These are phyloP conservation scores for Taeniopygia guttata DNA, from an alignment of 2,797 vertebrate species.

Conservation along the genomic window DNA sequence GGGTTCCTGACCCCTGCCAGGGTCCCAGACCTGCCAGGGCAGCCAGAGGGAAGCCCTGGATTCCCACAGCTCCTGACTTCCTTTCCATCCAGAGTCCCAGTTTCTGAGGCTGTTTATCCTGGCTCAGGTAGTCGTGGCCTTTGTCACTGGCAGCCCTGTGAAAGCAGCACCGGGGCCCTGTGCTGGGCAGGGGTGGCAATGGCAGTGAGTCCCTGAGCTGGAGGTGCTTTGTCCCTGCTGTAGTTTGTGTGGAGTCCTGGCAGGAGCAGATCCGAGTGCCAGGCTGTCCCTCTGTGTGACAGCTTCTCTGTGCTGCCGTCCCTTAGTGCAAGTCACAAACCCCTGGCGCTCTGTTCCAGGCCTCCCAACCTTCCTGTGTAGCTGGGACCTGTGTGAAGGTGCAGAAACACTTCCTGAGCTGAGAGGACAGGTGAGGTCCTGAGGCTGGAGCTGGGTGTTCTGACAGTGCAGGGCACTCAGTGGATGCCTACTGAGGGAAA, in stretches of 20 bases:
- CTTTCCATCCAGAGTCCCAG: not conserved
- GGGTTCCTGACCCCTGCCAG: too few relatives aligned
- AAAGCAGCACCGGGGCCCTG: fast-evolving
- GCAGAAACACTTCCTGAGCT: not conserved
- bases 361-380: not conserved
- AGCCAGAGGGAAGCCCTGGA: too few relatives aligned
- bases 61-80: not conserved
- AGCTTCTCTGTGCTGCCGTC: not conserved
- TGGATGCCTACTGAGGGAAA: not conserved
- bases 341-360: not conserved
- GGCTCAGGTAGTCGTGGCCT: not conserved
- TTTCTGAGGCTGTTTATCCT: not conserved
- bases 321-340: not conserved
- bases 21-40: too few relatives aligned
- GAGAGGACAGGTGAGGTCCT: not conserved
- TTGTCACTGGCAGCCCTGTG: not conserved
- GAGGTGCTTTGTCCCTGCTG: not conserved
- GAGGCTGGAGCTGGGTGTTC: not conserved
- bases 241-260: not conserved
- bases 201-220: not conserved
- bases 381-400: not conserved
- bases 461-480: not conserved
- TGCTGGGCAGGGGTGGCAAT: not conserved
- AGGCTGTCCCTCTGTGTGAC: not conserved
- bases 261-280: not conserved